Evolutionary conservation across 2,113 vertebrate genomes (phyloP).

Genomic region (Xiphorhynchus elegans): DNA sequence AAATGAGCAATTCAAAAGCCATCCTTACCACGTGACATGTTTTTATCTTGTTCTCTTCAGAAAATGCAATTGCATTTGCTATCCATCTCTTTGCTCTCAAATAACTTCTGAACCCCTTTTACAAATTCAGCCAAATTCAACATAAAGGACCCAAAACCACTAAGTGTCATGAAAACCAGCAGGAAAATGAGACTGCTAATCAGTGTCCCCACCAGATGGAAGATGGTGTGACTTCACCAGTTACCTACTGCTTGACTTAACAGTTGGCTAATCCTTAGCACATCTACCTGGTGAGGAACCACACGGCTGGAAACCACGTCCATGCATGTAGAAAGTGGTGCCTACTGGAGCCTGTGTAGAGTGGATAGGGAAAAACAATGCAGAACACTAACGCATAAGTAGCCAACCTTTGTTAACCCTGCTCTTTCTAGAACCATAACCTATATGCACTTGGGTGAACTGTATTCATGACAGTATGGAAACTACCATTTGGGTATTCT

Average conservation of each 20-base stretch:
- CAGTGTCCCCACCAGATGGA: neutral
- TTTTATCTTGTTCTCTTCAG: neutral
- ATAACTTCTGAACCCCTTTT: neutral
- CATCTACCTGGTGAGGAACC: accelerated
- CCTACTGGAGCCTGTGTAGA: accelerated
- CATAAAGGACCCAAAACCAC: neutral
- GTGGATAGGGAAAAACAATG: neutral
- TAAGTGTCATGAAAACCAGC: neutral
- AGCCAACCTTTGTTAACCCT: neutral
- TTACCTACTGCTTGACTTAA: neutral
- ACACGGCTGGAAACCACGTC: accelerated
- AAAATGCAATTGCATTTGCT: neutral
- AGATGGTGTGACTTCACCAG: neutral
- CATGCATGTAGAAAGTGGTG: accelerated
- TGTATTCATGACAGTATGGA: accelerated
- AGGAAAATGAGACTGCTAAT: neutral
- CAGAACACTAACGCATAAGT: neutral
- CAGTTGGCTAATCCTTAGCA: neutral
- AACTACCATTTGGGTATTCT: neutral
- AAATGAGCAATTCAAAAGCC: neutral
- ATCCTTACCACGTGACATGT: accelerated
- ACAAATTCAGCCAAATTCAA: neutral
- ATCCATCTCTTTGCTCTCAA: neutral
- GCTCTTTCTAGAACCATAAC: neutral
- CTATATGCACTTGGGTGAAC: neutral